Evolutionary conservation across 2,888 invertebrate species (phyloP).

Genomic region (Caenorhabditis imperialis): DNA sequence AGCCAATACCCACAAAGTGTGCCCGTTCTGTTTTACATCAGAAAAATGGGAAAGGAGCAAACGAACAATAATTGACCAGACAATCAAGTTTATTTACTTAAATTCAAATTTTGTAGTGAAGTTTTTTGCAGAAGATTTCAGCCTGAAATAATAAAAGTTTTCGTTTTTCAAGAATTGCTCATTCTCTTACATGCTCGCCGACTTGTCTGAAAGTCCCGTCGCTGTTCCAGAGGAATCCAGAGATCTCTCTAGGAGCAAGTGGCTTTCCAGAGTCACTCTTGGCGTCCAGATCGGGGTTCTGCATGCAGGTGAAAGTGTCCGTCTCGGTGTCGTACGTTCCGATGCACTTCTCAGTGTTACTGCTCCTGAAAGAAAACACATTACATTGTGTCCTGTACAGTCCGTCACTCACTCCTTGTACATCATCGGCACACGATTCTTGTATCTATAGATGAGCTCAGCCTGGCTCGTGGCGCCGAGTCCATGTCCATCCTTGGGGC

Average conservation of each 20-base stretch:
- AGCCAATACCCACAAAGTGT: conserved; percentile 33
- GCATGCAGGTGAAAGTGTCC: conserved; percentile 42
- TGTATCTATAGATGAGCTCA: conserved; percentile 25
- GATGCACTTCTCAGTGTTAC: conserved; percentile 6
- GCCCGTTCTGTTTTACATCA: conserved; percentile 23
- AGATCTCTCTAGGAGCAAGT: conserved; percentile 6
- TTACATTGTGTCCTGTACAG: not conserved
- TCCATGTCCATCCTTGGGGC: conserved; percentile 4
- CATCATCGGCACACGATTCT: conserved; percentile 26
- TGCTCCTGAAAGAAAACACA: not conserved
- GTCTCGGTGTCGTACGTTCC: conserved; percentile 32
- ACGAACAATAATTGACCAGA: too few species aligned
- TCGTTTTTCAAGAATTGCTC: too few species aligned
- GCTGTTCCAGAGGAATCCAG: conserved; percentile 19
- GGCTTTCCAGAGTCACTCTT: not conserved
- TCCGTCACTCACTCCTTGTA: conserved; percentile 17
- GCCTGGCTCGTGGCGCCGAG: not conserved
- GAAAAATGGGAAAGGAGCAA: conserved; percentile 12
- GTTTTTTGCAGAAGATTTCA: conserved; percentile 28
- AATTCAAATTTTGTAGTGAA: conserved; percentile 6
- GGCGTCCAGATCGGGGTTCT: not conserved
- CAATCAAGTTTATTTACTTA: too few species aligned
- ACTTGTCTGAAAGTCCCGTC: too few species aligned
- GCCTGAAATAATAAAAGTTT: conserved; percentile 3
- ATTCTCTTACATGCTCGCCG: too few species aligned